A percentile compares a stretch with the other conserved stretches of the same genome.
phyloP scores from a whole-genome alignment of 2,113 vertebrate genomes.

The Stigmatopora nigra region DNA sequence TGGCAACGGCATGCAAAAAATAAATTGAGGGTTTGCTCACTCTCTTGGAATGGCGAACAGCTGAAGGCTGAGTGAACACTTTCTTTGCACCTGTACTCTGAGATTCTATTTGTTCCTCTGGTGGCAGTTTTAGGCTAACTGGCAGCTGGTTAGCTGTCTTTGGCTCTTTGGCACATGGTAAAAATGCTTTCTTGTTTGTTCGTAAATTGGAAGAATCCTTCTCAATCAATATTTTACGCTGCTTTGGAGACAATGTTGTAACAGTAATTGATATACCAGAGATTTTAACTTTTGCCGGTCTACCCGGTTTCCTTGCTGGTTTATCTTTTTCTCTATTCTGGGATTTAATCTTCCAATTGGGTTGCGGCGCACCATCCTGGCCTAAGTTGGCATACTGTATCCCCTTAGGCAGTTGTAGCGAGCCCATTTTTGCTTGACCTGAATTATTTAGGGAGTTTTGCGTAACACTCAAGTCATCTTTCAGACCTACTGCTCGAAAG shows the following conservation, averaged over 20 bases:
- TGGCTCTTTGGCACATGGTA: constrained; percentile 52
- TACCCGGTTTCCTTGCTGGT: constrained; percentile 79
- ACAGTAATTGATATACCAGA: constrained; percentile 90
- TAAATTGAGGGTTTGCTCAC: constrained; percentile 80
- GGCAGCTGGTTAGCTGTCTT: constrained; percentile 44
- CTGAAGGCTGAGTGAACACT: constrained; percentile 38
- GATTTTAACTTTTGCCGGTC: constrained; percentile 91
- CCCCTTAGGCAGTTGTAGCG: constrained; percentile 50
- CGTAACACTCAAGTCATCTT: constrained; percentile 42
- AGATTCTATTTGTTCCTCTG: constrained; percentile 16
- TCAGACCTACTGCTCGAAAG: constrained; percentile 44
- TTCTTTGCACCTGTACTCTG: constrained; percentile 19
- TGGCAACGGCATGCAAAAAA: constrained; percentile 80
- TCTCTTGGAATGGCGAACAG: constrained; percentile 78
- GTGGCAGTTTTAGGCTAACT: constrained; percentile 19
- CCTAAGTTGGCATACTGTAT: constrained; percentile 72
- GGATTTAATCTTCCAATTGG: constrained; percentile 71
- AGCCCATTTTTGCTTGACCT: constrained; percentile 32
- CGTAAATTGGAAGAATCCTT: constrained; percentile 48
- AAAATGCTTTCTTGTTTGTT: constrained; percentile 30
- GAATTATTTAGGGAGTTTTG: constrained; percentile 42
- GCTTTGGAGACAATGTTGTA: constrained; percentile 79
- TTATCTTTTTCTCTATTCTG: constrained; percentile 70
- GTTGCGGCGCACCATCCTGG: constrained; percentile 66
- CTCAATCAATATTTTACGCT: constrained; percentile 81